Evolutionary conservation across 2,888 invertebrate genomes (phyloP).

Genomic region (Trachelus iudaicus): DNA sequence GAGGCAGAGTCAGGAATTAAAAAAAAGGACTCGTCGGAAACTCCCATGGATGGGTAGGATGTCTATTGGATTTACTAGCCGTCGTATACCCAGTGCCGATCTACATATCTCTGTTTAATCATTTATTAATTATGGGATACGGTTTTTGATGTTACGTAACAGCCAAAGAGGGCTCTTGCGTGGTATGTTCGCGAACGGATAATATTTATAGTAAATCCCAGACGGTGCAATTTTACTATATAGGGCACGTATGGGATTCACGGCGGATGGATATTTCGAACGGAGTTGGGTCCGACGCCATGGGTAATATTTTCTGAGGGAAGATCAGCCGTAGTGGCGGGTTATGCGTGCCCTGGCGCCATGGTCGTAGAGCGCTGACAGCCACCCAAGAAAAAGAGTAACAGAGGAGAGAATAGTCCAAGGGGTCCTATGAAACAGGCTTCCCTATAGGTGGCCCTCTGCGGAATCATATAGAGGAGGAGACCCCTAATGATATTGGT

Average conservation of each 20-base stretch:
- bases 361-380: constrained; percentile 49
- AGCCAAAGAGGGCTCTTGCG: neutral
- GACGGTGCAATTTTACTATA: neutral
- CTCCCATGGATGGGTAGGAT: neutral
- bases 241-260: neutral
- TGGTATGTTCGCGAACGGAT: neutral
- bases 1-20: constrained; percentile 34
- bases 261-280: neutral
- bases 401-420: neutral
- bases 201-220: neutral
- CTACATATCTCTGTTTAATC: neutral
- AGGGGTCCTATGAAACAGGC: neutral
- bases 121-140: neutral
- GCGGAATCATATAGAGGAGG: constrained; percentile 24
- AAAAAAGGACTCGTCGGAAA: constrained; percentile 10
- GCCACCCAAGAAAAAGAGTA: constrained; percentile 27
- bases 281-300: constrained; percentile 27
- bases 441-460: constrained; percentile 46
- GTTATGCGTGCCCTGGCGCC: constrained; percentile 57
- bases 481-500: constrained; percentile 54
- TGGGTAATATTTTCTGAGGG: constrained; percentile 32
- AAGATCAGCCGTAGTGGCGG: constrained; percentile 40
- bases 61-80: neutral
- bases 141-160: neutral
- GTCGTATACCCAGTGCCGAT: neutral